These are phyloP conservation scores for Leptodirus hochenwartii DNA, from an alignment of 2,888 invertebrate genomes.

Conservation along the genomic window DNA sequence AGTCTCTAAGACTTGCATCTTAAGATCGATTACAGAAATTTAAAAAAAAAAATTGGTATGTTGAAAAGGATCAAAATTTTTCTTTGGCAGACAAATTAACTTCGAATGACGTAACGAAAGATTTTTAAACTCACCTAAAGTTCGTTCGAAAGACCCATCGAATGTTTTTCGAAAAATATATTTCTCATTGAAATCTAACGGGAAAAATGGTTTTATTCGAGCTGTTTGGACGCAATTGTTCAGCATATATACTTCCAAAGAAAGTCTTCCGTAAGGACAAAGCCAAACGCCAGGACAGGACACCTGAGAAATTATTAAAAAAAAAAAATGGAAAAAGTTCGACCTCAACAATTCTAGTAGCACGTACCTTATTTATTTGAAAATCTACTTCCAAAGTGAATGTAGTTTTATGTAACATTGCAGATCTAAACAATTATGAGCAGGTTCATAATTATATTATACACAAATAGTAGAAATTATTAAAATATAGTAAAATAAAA, in stretches of 20 bases:
- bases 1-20: too few species aligned
- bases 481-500: too few species aligned
- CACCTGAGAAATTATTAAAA: slow-evolving; percentile 29
- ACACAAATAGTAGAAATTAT: too few species aligned
- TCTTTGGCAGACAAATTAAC: too few species aligned
- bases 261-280: slow-evolving; percentile 59
- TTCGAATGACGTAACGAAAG: too few species aligned
- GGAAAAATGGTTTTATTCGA: slow-evolving; percentile 47
- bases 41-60: too few species aligned
- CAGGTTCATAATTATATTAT: background rate
- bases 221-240: slow-evolving; percentile 51
- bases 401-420: slow-evolving; percentile 7
- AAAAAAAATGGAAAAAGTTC: background rate
- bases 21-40: too few species aligned
- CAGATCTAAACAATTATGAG: too few species aligned
- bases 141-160: too few species aligned
- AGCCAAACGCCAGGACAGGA: slow-evolving; percentile 78
- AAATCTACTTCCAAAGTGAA: background rate
- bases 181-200: slow-evolving; percentile 48
- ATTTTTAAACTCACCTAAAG: too few species aligned
- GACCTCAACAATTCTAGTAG: slow-evolving; percentile 4
- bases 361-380: background rate
- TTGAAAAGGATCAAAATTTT: too few species aligned
- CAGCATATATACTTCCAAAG: slow-evolving; percentile 47
- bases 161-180: slow-evolving; percentile 49